Conservation (phyloP, 2,113 vertebrate genomes). For the Varanus komodoensis region DNA sequence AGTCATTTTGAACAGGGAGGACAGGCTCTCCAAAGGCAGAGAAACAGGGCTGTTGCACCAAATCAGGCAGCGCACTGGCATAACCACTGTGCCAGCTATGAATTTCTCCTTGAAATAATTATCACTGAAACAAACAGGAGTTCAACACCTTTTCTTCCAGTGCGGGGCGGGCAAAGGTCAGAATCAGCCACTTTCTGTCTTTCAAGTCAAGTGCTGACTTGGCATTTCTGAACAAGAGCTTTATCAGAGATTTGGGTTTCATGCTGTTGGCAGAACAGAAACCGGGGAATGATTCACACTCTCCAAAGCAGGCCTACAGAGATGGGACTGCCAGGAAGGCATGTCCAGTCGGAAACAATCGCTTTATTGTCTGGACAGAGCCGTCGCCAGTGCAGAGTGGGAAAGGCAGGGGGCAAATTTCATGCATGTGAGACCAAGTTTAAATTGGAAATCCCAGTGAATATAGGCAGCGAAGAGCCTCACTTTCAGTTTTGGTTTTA, state of each 20-base stretch:
- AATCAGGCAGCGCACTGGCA: neutral
- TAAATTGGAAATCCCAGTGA: neutral
- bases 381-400: constrained; percentile 12
- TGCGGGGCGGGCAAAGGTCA: neutral
- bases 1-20: too few relatives aligned
- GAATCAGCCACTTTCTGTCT: neutral
- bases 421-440: neutral
- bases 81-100: neutral
- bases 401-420: neutral
- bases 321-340: constrained; percentile 29
- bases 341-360: constrained; percentile 63
- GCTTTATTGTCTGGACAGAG: constrained; percentile 59
- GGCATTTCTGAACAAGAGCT: neutral
- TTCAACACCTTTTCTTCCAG: neutral
- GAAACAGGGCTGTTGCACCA: neutral
- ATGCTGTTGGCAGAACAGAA: neutral
- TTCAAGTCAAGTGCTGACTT: neutral
- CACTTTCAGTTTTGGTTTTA: constrained; percentile 40
- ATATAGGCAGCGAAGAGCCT: neutral
- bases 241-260: neutral
- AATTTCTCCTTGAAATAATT: neutral
- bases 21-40: too few relatives aligned
- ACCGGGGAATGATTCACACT: neutral
- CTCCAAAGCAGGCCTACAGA: constrained; percentile 11
- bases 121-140: neutral